phyloP scores from a whole-genome alignment of 2,888 invertebrate genomes.

The Sphaerophoria rueppellii region DNA sequence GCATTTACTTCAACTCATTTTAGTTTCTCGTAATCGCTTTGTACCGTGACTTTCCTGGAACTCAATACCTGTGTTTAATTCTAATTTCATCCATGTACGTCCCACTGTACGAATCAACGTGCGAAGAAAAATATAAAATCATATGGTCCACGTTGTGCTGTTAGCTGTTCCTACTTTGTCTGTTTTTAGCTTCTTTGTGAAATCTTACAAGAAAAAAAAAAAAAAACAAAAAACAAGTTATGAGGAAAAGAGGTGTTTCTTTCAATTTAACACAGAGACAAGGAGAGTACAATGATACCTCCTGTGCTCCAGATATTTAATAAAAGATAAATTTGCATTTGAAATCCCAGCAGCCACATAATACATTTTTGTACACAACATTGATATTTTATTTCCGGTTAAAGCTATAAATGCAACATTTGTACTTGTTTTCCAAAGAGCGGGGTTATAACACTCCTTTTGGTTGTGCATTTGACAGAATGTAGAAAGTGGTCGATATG shows the following conservation, averaged over 20 bases:
- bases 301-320: constrained; percentile 48
- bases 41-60: too few relatives aligned
- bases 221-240: constrained; percentile 30
- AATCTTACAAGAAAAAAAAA: neutral
- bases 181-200: constrained; percentile 31
- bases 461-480: neutral
- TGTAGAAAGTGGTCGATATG: constrained; percentile 33
- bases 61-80: too few relatives aligned
- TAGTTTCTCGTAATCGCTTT: too few relatives aligned
- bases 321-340: constrained; percentile 36
- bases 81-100: neutral
- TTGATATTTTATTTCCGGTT: constrained; percentile 28
- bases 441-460: neutral
- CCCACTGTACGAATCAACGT: constrained; percentile 19
- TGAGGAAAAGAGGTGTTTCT: constrained; percentile 24
- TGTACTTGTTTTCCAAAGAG: neutral
- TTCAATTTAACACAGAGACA: constrained; percentile 26
- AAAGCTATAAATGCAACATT: neutral
- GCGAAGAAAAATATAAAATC: constrained; percentile 26
- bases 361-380: constrained; percentile 14
- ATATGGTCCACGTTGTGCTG: constrained; percentile 24
- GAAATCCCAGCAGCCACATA: constrained; percentile 29
- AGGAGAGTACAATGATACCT: neutral
- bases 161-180: constrained; percentile 30
- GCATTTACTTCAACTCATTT: too few relatives aligned